Conservation (phyloP, 2,797 vertebrate species). For the Tinamus major region DNA sequence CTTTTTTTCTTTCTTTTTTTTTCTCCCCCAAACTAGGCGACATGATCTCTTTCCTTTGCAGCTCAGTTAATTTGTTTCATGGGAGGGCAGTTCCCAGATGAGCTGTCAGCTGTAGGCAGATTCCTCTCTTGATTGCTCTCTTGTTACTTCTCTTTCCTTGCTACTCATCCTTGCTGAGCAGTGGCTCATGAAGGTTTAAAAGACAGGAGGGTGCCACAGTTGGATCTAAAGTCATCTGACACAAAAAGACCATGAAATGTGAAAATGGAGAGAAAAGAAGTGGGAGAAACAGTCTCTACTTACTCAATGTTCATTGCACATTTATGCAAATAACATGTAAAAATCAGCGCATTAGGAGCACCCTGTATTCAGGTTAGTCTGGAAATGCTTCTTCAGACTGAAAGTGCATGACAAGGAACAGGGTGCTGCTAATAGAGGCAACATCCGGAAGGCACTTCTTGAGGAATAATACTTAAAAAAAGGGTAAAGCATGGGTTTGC, state of each 20-base stretch:
- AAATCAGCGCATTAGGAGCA: background rate
- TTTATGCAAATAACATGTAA: slow-evolving; percentile 22
- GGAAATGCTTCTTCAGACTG: slow-evolving; percentile 46
- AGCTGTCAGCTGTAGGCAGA: background rate
- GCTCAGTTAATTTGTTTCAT: background rate
- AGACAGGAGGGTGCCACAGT: background rate
- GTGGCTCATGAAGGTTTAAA: background rate
- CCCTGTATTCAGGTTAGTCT: slow-evolving; percentile 44
- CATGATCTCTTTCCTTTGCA: background rate
- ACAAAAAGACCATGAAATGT: background rate
- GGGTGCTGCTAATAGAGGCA: slow-evolving; percentile 49
- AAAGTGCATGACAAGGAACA: slow-evolving; percentile 54
- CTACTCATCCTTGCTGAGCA: background rate
- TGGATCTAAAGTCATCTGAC: background rate
- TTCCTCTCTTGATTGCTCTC: background rate
- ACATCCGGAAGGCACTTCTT: slow-evolving; percentile 64
- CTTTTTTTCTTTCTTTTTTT: background rate
- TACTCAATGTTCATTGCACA: background rate
- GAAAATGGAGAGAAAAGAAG: background rate
- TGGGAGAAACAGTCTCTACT: background rate
- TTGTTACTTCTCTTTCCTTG: background rate
- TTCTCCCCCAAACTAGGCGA: background rate
- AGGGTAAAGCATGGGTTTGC: background rate
- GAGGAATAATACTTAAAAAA: background rate
- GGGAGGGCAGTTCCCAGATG: background rate